Evolutionary conservation across 2,113 vertebrate species (phyloP), one percentile per base, ranked within the genome.

Genomic region (Caranx ignobilis): DNA sequence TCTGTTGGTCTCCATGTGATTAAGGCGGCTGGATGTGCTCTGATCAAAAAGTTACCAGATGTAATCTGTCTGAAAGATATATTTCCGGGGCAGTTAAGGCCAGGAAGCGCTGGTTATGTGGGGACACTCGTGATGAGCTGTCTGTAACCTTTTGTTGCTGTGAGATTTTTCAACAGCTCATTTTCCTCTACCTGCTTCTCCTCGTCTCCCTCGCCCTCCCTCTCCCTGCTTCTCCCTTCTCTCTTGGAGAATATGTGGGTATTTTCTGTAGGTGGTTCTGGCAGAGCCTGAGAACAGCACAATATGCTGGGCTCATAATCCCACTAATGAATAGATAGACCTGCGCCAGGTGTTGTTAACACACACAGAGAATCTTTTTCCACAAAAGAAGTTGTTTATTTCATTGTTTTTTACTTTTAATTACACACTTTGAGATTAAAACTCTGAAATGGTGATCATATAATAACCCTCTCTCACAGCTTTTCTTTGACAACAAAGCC

Each of bases 211-310:
- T 43, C 64, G 35, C 12, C 62, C 48, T 45, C 41, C 57, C 37
- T 19, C 52, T 26, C 9, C 16, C 26, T 64, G 18, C 59, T 12
- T 21, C 21, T 52, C 18, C 19, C 73, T n/a, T 59, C 69, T 75
- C 50, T 69, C 45, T 48, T 26, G 55, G 68, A 77, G 59, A 74
- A 75, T 47, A 71, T 77, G 71, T 84, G 86, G 83, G 84, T 65
- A 77, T 83, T 75, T 81, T 80, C 78, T 79, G 90, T 83, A 74
- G 87, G 87, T 88, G 88, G 88, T 87, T 90, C 75, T 88, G 87
- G 88, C 86, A 79, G 41, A 83, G 74, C 52, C 39, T 6, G 39
- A 71, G 52, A 86, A 68, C 59, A 39, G 87, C 75, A 84, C 79
- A 85, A 88, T 83, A 86, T 69, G 74, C 50, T 87, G 43, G 55